Base-by-base conservation (phyloP, 64 coral and sea anemone species). In the Anthopleura sola region DNA sequence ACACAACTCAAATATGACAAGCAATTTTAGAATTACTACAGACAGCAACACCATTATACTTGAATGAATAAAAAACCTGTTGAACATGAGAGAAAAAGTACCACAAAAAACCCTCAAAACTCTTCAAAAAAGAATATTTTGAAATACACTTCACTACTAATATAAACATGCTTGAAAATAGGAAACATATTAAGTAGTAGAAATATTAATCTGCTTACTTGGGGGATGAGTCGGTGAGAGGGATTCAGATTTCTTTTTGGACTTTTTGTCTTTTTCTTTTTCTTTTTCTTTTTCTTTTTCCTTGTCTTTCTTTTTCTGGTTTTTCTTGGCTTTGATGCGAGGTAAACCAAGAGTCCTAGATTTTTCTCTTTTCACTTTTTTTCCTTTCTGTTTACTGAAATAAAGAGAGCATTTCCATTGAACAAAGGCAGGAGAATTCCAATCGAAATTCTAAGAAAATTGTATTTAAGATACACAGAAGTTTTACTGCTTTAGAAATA, bases 291-390 rank as follows among this genome's bases (percentile, higher is more conserved):
- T 97, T 14, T 92, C 87, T 76, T 94, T 91, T 3, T 92, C 88
- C 44, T 93, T 92, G 8, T 93, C 85, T 39, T 94, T 94, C 83
- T 98, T 90, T 56, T 97, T 97, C 75, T 97, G 91, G 26, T 91
- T 87, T 82, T 98, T 98, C 77, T 83, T 98, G 20, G 91, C 37
- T 47, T 98, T 98, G 60, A 91, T 98, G 1, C 88, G 86, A 33
- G 75, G 81, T 29, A 90, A 57, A 10, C 85, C 77, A 6, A 93
- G 87, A 5, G 79, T 82, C 20, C 90, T 86, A 36, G 95, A 94
- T 37, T 98, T 98, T 55, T 98, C 95, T 24, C 92, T 93, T 29
- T 98, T 98, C 3, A 93, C 84, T 69, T 98, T 98, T 66, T 98
- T 98, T 18, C 95, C 92, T 74, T 94, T 98, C 39, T 86, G 83